Base-by-base conservation (phyloP, 2,113 vertebrate species). In the Notothenia rossii region DNA sequence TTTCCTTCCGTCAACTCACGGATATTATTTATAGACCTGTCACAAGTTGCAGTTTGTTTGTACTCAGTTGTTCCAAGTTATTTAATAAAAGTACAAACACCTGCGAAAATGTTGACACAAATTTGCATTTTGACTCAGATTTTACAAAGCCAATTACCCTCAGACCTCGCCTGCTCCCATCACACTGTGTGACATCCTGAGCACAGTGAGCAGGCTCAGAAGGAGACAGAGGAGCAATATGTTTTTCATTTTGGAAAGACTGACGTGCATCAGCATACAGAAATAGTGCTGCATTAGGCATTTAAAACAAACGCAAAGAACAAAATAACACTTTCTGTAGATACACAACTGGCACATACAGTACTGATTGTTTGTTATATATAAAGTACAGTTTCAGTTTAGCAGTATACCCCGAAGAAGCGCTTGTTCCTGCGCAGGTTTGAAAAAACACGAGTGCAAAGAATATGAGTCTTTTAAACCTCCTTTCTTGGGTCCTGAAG, bases 61-160 rank as follows among this genome's bases (percentile, higher is more conserved):
- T 70, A n/a, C 69, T 65, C 59, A 33, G 67, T 66, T 84, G 75
- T 83, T 84, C 56, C 62, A 58, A 72, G 78, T 87, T 81, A 74
- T 77, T 75, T 33, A 33, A 75, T 86, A 79, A 89, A 88, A 84
- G 76, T 67, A 73, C 51, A 82, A 87, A 79, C 78, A 88, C 86
- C 82, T 86, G 89, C 77, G 43, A 88, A 89, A 82, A 83, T 79
- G 81, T 84, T 90, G 85, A 87, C 82, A 85, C 61, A 53, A 79
- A 93, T 89, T 89, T 72, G 76, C 89, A 88, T 91, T 86, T 81
- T 78, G 88, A 88, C 79, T 72, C 62, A 22, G 83, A 81, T 83
- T 85, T 82, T 61, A 85, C 75, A 60, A 83, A 91, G 72, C 81
- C 85, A 90, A 91, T 91, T 91, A 90, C 80, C 79, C 79, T 72